Percentiles rank a stretch among this genome's conserved stretches.
Conservation (phyloP, 2,888 invertebrate species). For the Drosophila nigritarsus region DNA sequence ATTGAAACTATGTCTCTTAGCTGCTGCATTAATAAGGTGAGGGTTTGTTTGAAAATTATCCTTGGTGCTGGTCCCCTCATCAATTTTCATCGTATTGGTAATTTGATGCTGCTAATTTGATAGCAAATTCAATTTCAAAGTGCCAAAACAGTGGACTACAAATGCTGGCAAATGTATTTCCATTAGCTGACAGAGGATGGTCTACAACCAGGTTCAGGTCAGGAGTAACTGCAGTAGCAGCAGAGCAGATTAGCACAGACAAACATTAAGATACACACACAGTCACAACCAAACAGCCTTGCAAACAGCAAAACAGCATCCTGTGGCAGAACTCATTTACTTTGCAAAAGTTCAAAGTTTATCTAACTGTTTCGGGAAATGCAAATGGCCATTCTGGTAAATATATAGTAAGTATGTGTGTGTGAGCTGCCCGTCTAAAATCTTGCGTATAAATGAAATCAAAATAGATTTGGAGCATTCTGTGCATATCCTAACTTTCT, state of each 20-base stretch:
- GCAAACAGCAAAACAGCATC: constrained; percentile 68
- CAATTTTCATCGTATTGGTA: constrained; percentile 46
- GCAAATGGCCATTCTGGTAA: constrained; percentile 64
- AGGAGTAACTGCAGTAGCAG: constrained; percentile 27
- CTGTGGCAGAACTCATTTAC: constrained; percentile 78
- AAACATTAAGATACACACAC: constrained; percentile 54
- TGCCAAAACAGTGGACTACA: constrained; percentile 61
- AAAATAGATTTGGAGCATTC: background rate
- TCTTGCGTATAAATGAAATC: background rate
- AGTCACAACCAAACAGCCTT: constrained; percentile 5
- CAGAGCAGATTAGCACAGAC: constrained; percentile 35
- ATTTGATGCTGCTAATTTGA: constrained; percentile 75
- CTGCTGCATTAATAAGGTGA: background rate
- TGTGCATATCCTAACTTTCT: background rate
- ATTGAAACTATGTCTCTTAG: constrained; percentile 5
- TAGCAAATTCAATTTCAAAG: constrained; percentile 78
- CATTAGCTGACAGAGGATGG: constrained; percentile 43
- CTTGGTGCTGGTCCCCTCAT: constrained; percentile 9
- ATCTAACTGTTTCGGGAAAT: constrained; percentile 77
- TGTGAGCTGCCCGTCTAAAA: background rate
- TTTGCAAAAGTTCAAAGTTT: constrained; percentile 81
- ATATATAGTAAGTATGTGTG: constrained; percentile 34
- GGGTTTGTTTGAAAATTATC: constrained; percentile 3
- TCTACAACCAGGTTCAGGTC: constrained; percentile 10
- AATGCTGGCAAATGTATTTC: constrained; percentile 57